Evolutionary conservation across 2,113 vertebrate species (phyloP), one percentile per base, ranked within the genome.

Genomic region (Antennarius striatus): DNA sequence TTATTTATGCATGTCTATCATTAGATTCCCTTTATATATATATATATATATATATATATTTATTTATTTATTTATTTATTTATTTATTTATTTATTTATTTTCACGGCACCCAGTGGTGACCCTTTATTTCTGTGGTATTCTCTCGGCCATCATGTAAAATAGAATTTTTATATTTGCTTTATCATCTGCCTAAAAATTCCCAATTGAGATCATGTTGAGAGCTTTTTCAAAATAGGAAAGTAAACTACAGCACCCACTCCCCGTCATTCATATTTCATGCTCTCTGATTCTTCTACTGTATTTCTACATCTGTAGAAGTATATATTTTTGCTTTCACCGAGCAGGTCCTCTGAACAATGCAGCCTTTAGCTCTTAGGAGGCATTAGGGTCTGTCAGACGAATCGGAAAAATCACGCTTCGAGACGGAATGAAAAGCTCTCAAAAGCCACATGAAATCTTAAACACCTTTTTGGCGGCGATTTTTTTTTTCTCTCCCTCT

Each of bases 381-480:
- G 76, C 88, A 88, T 90, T 91, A 88, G 57, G 69, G 65, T 61
- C 63, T 63, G 77, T 79, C 68, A 64, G 71, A 83, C 39, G 84
- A 88, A 83, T 83, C 40, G 53, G 68, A 84, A 82, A 81, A 78
- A 60, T 81, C 77, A 66, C 51, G 47, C 68, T 68, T 74, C 0
- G 55, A 81, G 68, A 78, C 56, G 63, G 61, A 75, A 74, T 71
- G 73, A 72, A 82, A 85, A 73, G 82, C 86, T 91, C 83, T 91
- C 77, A 83, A 75, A 64, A 75, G 46, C 75, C 70, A 30, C 84
- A 88, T 92, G 61, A 90, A 91, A 90, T 89, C 85, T 91, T 91
- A 89, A 91, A 91, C 66, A 86, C 81, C 47, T 50, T 63, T 57
- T 75, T 43, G 29, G 17, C 5, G 15, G 1, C 15, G n/a, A 30